A percentile compares a stretch with the other conserved stretches of the same genome.
phyloP scores from a whole-genome alignment of 2,888 invertebrate genomes.

The Pasiphila rectangulata region DNA sequence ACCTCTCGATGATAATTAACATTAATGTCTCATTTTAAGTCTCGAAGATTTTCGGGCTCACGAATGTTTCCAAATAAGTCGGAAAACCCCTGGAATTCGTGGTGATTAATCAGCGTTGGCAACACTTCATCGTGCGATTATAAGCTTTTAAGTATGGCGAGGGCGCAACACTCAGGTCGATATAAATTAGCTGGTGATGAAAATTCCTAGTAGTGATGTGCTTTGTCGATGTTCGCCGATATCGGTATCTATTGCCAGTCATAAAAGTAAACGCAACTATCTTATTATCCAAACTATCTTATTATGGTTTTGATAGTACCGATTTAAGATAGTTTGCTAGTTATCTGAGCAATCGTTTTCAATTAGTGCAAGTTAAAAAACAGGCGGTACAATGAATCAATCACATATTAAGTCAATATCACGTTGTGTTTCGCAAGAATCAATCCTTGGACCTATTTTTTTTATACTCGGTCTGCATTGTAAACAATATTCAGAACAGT shows the following conservation, averaged over 20 bases:
- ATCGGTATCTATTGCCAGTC: constrained; percentile 11
- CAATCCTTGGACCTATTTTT: too few species aligned
- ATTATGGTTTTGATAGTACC: too few species aligned
- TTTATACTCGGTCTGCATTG: too few species aligned
- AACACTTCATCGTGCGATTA: constrained; percentile 77
- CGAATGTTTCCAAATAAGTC: constrained; percentile 39
- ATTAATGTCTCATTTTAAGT: constrained; percentile 42
- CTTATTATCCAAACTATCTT: too few species aligned
- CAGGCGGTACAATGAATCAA: too few species aligned
- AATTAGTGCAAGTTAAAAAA: too few species aligned
- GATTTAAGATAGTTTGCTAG: too few species aligned
- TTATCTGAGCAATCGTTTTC: too few species aligned
- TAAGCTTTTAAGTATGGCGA: constrained; percentile 75
- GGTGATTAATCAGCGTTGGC: constrained; percentile 70
- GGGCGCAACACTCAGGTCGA: constrained; percentile 62
- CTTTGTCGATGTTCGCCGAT: constrained; percentile 25
- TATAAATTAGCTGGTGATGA: constrained; percentile 77
- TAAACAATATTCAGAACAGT: too few species aligned
- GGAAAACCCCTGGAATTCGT: constrained; percentile 44
- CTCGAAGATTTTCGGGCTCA: constrained; percentile 36
- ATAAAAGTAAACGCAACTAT: too few species aligned
- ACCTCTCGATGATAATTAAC: constrained; percentile 25
- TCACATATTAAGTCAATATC: too few species aligned
- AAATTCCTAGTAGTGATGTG: constrained; percentile 43
- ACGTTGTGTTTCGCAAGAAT: too few species aligned